Percentiles rank a stretch among this genome's conserved stretches.
Evolutionary conservation across 2,888 invertebrate genomes (phyloP).

Genomic region (Sepioteuthis lessoniana): DNA sequence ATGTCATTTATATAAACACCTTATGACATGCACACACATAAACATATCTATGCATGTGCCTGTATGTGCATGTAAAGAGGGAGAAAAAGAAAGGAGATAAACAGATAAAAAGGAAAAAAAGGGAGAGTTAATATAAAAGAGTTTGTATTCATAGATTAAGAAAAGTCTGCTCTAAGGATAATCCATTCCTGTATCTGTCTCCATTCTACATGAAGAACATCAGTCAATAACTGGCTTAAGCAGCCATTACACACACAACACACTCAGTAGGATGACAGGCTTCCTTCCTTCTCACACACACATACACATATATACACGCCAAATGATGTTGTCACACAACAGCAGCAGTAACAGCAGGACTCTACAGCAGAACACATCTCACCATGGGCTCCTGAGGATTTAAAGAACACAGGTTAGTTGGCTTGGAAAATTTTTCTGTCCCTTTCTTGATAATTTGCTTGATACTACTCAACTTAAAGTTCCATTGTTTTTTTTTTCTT

Average conservation of each 20-base stretch:
- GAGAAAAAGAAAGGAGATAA: not conserved
- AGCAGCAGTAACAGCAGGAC: slow-evolving; percentile 45
- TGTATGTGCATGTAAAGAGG: not conserved
- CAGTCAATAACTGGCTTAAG: slow-evolving; percentile 42
- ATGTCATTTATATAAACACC: slow-evolving; percentile 8
- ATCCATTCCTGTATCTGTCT: slow-evolving; percentile 39
- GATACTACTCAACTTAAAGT: not conserved
- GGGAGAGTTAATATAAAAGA: not conserved
- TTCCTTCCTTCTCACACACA: not conserved
- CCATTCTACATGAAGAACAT: slow-evolving; percentile 36
- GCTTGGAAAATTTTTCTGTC: slow-evolving; percentile 17
- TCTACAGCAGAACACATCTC: slow-evolving; percentile 42
- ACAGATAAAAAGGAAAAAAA: not conserved
- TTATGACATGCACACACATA: not conserved
- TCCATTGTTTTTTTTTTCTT: not conserved
- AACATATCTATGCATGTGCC: slow-evolving; percentile 5
- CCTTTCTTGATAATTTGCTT: not conserved
- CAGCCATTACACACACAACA: slow-evolving; percentile 44
- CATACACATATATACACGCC: slow-evolving; percentile 35
- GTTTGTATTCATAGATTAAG: slow-evolving; percentile 33
- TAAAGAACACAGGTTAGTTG: slow-evolving; percentile 13
- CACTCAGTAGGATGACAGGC: slow-evolving; percentile 38
- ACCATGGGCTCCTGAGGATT: slow-evolving; percentile 36
- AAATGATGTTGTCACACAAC: slow-evolving; percentile 35
- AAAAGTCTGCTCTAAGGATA: slow-evolving; percentile 20